Evolutionary conservation across 2,888 invertebrate species (phyloP), one percentile per base, ranked within the genome.

Genomic region (Ochropleura leucogaster): DNA sequence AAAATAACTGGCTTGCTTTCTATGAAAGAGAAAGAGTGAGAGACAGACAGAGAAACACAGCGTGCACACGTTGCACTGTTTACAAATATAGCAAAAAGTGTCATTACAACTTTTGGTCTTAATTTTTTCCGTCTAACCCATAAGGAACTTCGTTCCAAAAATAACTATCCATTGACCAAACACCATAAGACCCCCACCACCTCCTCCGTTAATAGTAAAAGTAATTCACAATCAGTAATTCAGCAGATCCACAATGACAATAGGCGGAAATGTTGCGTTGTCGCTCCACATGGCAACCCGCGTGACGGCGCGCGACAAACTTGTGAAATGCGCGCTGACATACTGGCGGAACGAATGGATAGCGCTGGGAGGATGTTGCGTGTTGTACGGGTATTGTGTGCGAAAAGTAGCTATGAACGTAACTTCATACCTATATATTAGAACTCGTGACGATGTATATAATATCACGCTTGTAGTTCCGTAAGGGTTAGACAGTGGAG

Each of bases 251-350:
- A 10, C 74, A 44, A 62, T 79, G 85, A 94, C 94, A 94, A 94
- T 93, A 90, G 89, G 76, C 91, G 93, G 94, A 94, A 93, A 89
- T 81, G 82, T 85, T 73, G 77, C 68, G 77, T 73, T 74, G 75
- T 71, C 76, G 92, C 84, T 87, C 91, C 88, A 91, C 90, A 91
- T 93, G 91, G 88, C 87, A 89, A 84, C 47, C 84, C 82, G 90
- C 93, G 92, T 94, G 92, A 93, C 93, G 91, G 89, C 91, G 91
- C 92, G 92, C 62, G 62, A 62, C 62, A 62, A 44, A 62, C 89
- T 92, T 92, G 91, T 89, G 90, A 92, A 92, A 92, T 87, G 76
- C 63, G 72, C 76, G 67, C 68, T 77, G 72, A 74, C 77, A 71
- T 67, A 72, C 78, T 51, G 82, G 83, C 80, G 83, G 73, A 77